Conservation (phyloP, 2,797 vertebrate species). For the Sebastes hopkinsi region DNA sequence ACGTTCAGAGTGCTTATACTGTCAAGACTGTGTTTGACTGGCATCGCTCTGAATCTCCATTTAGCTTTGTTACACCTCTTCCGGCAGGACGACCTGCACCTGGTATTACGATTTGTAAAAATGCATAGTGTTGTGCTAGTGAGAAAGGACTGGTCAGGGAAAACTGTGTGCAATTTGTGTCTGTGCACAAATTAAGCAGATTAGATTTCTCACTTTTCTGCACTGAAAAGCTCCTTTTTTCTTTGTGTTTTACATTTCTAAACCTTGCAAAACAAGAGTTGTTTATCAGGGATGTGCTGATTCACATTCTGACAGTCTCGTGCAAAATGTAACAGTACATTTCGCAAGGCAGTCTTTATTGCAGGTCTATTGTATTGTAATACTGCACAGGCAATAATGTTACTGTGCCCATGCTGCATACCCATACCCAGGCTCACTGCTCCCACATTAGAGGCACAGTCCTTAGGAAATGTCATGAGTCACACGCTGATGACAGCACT, state of each 20-base stretch:
- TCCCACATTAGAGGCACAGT: not conserved
- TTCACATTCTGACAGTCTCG: no score
- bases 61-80: no score
- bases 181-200: not conserved
- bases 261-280: not conserved
- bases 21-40: not conserved
- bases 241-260: not conserved
- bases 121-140: not conserved
- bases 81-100: no score
- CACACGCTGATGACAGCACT: constrained; percentile 55
- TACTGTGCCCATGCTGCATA: not conserved
- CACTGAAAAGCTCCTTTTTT: not conserved
- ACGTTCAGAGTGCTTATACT: not conserved
- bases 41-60: no score
- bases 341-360: not conserved
- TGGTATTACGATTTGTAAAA: not conserved
- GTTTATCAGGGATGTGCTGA: not conserved
- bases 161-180: not conserved
- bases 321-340: no score
- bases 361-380: not conserved
- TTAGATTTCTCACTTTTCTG: not conserved
- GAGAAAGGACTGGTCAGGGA: not conserved
- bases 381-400: not conserved
- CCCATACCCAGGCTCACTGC: not conserved
- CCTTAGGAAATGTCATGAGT: constrained; percentile 55